These are phyloP conservation scores for Ceyx cyanopectus DNA, from an alignment of 2,113 vertebrate genomes.

Conservation along the genomic window DNA sequence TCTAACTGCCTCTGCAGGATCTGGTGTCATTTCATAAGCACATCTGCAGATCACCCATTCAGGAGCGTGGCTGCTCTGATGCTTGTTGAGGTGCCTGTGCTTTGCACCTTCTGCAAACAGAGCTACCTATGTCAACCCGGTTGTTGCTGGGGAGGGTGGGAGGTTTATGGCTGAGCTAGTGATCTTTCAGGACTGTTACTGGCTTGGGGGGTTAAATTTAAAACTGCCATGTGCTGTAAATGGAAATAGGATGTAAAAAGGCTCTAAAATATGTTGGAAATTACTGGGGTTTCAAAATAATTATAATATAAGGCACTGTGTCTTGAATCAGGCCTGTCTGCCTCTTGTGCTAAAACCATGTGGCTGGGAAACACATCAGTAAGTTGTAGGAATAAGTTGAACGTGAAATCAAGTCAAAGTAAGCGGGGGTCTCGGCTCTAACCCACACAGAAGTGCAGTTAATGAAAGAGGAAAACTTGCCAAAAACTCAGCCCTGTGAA, in stretches of 20 bases:
- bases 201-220: not conserved
- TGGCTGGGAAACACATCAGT: not conserved
- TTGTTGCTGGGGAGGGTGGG: not conserved
- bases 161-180: not conserved
- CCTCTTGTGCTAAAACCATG: not conserved
- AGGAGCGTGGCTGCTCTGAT: not conserved
- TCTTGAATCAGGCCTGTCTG: not conserved
- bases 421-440: not conserved
- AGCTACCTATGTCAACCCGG: fast-evolving
- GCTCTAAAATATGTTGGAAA: not conserved
- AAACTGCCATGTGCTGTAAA: not conserved
- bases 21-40: not conserved
- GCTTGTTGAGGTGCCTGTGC: not conserved
- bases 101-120: not conserved
- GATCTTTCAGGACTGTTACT: not conserved
- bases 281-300: not conserved
- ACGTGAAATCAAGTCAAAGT: not conserved
- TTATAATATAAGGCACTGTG: not conserved
- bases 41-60: fast-evolving
- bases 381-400: not conserved
- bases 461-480: not conserved
- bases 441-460: not conserved
- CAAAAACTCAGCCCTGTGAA: slow-evolving; percentile 28
- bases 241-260: not conserved
- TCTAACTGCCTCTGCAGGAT: not conserved